phyloP scores from a whole-genome alignment of 2,797 vertebrate genomes.

The Momotus momota region DNA sequence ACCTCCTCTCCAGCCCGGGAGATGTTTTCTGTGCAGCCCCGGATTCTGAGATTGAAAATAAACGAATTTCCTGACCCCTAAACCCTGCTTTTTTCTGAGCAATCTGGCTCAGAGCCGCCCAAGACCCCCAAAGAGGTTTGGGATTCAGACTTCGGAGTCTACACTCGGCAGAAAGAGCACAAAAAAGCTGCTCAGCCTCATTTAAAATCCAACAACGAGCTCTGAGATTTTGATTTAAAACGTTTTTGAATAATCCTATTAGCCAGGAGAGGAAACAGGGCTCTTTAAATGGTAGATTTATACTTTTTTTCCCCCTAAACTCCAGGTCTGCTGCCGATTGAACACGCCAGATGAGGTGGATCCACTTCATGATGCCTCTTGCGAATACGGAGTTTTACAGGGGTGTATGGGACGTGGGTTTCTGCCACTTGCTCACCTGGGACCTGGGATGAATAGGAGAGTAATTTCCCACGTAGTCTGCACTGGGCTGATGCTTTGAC shows the following conservation, averaged over 20 bases:
- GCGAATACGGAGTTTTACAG: background rate
- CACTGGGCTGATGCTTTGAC: background rate
- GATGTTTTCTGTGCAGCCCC: background rate
- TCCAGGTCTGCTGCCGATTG: conserved; percentile 31
- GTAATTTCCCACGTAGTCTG: background rate
- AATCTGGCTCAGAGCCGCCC: background rate
- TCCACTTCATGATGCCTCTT: background rate
- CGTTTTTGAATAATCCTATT: conserved; percentile 76
- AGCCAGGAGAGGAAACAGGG: conserved; percentile 57
- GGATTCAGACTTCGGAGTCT: background rate
- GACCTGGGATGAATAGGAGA: background rate
- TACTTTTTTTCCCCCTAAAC: background rate
- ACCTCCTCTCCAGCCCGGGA: rapidly evolving
- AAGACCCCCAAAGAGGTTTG: background rate
- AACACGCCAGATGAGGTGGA: conserved; percentile 5
- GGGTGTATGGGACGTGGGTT: background rate
- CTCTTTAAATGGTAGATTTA: conserved; percentile 51
- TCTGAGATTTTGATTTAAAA: conserved; percentile 65
- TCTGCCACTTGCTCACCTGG: background rate
- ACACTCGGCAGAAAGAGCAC: background rate
- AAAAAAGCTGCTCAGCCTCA: conserved; percentile 8
- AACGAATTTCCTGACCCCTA: background rate
- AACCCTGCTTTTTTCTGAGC: background rate
- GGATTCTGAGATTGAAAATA: background rate
- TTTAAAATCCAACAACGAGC: conserved; percentile 61